Base-by-base conservation (phyloP, 2,888 invertebrate genomes). In the Catotricha subobsoleta region DNA sequence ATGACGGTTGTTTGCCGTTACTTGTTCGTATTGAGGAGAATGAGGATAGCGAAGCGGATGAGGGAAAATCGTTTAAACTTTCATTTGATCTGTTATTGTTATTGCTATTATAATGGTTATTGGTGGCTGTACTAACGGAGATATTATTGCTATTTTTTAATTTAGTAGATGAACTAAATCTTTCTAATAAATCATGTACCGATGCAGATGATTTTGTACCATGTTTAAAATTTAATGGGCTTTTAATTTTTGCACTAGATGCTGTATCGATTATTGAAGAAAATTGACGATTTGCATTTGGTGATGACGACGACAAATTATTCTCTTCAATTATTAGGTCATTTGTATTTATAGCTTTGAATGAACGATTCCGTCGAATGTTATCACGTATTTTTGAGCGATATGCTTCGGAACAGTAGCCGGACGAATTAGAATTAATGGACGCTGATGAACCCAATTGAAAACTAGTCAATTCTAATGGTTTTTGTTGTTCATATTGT, bases 351-450 rank as follows among this genome's bases (percentile, higher is more conserved):
- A 48, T 48, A 23, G 47, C 45, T 41, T 47, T 50, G 41, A 48
- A 50, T 30, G 48, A 48, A 15, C 48, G 46, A 47, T 48, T 50
- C 31, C 48, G 42, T 43, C 47, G 43, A 27, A 47, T 45, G 28
- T 47, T 49, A n/a, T 47, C 48, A 2, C 47, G 44, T 29, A 48
- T 35, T 46, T 47, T 45, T 31, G 45, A 41, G 29, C 45, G 43
- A 38, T 46, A 39, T 42, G 46, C 36, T 42, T 37, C 44, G 40
- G 44, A 20, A n/a, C n/a, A n/a, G n/a, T n/a, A n/a, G n/a, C n/a
- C n/a, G n/a, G n/a, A n/a, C n/a, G n/a, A n/a, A n/a, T n/a, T n/a
- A n/a, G n/a, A n/a, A n/a, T n/a, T n/a, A n/a, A n/a, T n/a, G n/a
- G n/a, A n/a, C n/a, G n/a, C n/a, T n/a, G n/a, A n/a, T n/a, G n/a